phyloP scores from a whole-genome alignment of 1,140 invertebrate genomes.

The Philotrypesis tridentata region DNA sequence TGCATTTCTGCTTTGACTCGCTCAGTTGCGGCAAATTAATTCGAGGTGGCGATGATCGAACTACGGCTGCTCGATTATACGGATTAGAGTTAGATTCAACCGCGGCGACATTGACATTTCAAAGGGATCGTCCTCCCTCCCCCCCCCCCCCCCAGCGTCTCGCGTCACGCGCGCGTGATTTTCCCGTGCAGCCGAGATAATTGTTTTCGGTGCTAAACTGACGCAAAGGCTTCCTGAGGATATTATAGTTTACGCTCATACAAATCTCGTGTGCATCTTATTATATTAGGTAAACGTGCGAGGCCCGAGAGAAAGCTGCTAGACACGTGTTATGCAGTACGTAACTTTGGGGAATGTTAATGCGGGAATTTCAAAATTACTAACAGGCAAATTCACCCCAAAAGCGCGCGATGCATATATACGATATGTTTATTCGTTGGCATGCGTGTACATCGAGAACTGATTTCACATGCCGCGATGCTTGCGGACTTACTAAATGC shows the following conservation, averaged over 20 bases:
- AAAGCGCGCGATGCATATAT: not conserved
- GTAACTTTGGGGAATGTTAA: constrained; percentile 36
- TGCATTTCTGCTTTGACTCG: not conserved
- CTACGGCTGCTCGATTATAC: not conserved
- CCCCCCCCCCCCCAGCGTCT: too few species aligned
- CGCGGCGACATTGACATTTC: not conserved
- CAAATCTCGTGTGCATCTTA: not conserved
- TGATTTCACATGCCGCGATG: constrained; percentile 37
- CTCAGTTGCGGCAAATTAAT: not conserved
- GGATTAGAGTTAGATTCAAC: not conserved
- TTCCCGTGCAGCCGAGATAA: not conserved
- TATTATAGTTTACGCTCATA: too few species aligned
- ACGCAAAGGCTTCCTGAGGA: too few species aligned
- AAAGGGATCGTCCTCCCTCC: not conserved
- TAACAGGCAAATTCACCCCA: not conserved
- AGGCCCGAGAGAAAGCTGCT: not conserved
- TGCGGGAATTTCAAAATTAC: constrained; percentile 30
- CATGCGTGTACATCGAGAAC: not conserved
- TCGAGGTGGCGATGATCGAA: not conserved
- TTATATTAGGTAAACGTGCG: not conserved
- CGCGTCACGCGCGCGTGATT: not conserved
- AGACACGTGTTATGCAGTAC: not conserved
- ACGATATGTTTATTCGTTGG: too few species aligned
- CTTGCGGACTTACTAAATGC: too few species aligned
- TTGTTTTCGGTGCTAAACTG: too few species aligned